Evolutionary conservation across 1,140 invertebrate species (phyloP), one percentile per base, ranked within the genome.

Genomic region (Triops longicaudatus): DNA sequence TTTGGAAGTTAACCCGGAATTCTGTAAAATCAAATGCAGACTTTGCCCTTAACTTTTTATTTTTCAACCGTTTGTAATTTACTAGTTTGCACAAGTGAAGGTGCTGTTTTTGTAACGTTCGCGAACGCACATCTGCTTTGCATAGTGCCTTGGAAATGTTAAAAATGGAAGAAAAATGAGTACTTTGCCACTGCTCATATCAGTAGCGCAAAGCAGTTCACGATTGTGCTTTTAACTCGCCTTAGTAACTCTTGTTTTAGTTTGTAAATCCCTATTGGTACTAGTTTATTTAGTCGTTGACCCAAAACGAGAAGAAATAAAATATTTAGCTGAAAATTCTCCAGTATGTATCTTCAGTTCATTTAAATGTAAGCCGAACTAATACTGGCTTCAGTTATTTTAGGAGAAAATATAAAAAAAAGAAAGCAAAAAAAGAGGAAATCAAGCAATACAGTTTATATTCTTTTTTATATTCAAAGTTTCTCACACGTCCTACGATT

Each of bases 321-420:
- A 63, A 63, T 63, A 17, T 63, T 63, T 63, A 63, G 50, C 22
- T 63, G n/a, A 63, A n/a, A 63, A 63, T 17, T 63, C n/a, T n/a
- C n/a, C n/a, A n/a, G n/a, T n/a, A n/a, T n/a, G n/a, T n/a, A n/a
- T n/a, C n/a, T n/a, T n/a, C n/a, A n/a, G n/a, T n/a, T n/a, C n/a
- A n/a, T n/a, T n/a, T n/a, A n/a, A n/a, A n/a, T n/a, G n/a, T n/a
- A n/a, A n/a, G n/a, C n/a, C n/a, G n/a, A n/a, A n/a, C n/a, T n/a
- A n/a, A n/a, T n/a, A n/a, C n/a, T n/a, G n/a, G n/a, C n/a, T n/a
- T n/a, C n/a, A n/a, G n/a, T n/a, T n/a, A n/a, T n/a, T n/a, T n/a
- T n/a, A n/a, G n/a, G n/a, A n/a, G n/a, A n/a, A n/a, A n/a, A n/a
- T n/a, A n/a, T n/a, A n/a, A n/a, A n/a, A n/a, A n/a, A n/a, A n/a